Evolutionary conservation across 2,888 invertebrate species (phyloP).

Genomic region (Arge pagana): DNA sequence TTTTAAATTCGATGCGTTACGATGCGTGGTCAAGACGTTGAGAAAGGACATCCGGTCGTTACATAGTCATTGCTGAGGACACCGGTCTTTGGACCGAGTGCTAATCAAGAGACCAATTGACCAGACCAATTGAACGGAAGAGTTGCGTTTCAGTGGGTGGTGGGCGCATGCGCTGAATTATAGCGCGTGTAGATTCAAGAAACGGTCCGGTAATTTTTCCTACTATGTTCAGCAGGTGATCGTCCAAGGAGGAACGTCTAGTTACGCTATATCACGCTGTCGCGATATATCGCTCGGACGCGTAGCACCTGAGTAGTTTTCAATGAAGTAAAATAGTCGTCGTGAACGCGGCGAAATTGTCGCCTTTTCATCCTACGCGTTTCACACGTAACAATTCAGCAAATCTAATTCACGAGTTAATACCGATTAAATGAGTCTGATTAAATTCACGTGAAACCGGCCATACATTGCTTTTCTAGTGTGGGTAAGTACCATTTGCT

Average conservation of each 20-base stretch:
- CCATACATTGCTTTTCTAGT: too few species aligned
- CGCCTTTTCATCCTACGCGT: too few species aligned
- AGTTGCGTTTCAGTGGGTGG: neutral
- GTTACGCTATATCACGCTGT: too few species aligned
- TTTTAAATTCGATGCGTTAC: too few species aligned
- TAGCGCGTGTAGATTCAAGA: slow-evolving; percentile 12
- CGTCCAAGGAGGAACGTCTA: slow-evolving; percentile 5
- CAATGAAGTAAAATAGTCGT: neutral
- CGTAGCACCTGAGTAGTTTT: neutral
- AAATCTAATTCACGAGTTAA: too few species aligned
- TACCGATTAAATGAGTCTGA: too few species aligned
- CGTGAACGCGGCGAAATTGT: too few species aligned
- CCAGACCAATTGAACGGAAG: slow-evolving; percentile 11
- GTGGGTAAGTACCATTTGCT: too few species aligned
- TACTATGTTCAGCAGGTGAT: slow-evolving; percentile 16
- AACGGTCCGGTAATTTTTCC: slow-evolving; percentile 9
- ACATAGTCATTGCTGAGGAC: neutral
- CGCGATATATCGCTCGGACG: too few species aligned
- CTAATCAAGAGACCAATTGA: slow-evolving; percentile 12
- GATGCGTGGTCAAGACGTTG: slow-evolving; percentile 11
- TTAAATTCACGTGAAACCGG: too few species aligned
- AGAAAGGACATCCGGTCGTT: slow-evolving; percentile 9
- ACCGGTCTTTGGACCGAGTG: slow-evolving; percentile 6
- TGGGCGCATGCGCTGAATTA: slow-evolving; percentile 16
- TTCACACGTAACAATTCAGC: too few species aligned